Conservation (phyloP, 1,140 invertebrate species). For the Gerris buenoi region DNA sequence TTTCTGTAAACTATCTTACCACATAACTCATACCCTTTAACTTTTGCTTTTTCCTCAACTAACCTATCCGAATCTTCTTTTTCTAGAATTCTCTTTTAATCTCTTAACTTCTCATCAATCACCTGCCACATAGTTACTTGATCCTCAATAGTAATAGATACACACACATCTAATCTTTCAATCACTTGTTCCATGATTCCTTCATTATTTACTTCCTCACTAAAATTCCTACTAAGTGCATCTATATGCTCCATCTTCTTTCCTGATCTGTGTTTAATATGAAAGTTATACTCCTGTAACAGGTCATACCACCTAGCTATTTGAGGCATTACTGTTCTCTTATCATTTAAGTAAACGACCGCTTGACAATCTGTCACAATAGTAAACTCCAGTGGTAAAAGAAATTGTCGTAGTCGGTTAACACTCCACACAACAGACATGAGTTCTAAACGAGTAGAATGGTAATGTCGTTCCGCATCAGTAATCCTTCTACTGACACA, state of each 20-base stretch:
- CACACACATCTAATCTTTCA: background rate
- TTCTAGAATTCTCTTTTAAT: background rate
- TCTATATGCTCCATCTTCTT: background rate
- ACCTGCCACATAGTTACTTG: background rate
- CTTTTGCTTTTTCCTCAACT: background rate
- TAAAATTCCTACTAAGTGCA: background rate
- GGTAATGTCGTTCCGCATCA: background rate
- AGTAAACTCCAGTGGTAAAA: background rate
- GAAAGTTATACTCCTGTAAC: background rate
- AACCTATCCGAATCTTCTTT: background rate
- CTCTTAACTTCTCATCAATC: background rate
- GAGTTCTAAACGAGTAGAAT: background rate
- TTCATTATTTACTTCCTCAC: background rate
- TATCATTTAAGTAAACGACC: background rate
- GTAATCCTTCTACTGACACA: background rate
- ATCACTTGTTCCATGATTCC: background rate
- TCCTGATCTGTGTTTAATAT: background rate
- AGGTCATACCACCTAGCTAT: background rate
- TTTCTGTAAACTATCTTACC: too few species aligned
- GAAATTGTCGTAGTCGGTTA: background rate
- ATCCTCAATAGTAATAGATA: background rate
- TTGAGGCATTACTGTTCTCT: background rate
- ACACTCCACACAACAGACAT: background rate
- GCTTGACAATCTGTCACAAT: background rate
- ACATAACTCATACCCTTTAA: too few species aligned